phyloP scores from a whole-genome alignment of 2,797 vertebrate genomes.

The Spheniscus humboldti region DNA sequence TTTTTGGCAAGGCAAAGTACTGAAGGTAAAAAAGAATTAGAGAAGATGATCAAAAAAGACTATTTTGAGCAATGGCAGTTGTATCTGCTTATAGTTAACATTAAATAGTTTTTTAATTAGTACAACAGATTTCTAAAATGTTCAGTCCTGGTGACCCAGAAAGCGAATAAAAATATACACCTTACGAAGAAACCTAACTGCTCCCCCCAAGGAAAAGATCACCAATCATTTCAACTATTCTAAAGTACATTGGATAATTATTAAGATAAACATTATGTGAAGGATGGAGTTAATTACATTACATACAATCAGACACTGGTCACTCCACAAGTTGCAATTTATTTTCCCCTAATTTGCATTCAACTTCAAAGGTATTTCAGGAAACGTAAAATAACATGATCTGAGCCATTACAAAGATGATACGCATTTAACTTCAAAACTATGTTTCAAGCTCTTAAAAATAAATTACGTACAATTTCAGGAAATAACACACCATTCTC shows the following conservation, averaged over 20 bases:
- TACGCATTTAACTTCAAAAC: slow-evolving; percentile 67
- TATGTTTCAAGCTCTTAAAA: slow-evolving; percentile 45
- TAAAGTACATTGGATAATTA: slow-evolving; percentile 56
- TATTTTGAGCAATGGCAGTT: background rate
- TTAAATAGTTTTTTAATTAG: background rate
- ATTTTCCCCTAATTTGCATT: slow-evolving; percentile 80
- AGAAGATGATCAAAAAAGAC: background rate
- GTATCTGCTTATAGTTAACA: background rate
- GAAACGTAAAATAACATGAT: slow-evolving; percentile 71
- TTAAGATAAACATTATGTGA: slow-evolving; percentile 63
- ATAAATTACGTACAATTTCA: slow-evolving; percentile 53
- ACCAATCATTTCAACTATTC: slow-evolving; percentile 40
- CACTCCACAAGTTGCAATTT: slow-evolving; percentile 79
- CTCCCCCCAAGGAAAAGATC: background rate
- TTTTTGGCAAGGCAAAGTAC: background rate
- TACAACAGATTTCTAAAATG: background rate
- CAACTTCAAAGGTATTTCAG: slow-evolving; percentile 79
- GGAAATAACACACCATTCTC: slow-evolving; percentile 55
- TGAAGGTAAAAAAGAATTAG: background rate
- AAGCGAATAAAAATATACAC: background rate
- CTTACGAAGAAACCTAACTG: background rate
- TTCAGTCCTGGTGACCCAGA: background rate
- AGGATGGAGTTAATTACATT: slow-evolving; percentile 69
- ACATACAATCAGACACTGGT: slow-evolving; percentile 69
- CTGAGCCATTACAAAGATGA: slow-evolving; percentile 67